These are phyloP conservation scores for Mechanitis messenoides DNA, from an alignment of 2,888 invertebrate genomes.

Conservation along the genomic window DNA sequence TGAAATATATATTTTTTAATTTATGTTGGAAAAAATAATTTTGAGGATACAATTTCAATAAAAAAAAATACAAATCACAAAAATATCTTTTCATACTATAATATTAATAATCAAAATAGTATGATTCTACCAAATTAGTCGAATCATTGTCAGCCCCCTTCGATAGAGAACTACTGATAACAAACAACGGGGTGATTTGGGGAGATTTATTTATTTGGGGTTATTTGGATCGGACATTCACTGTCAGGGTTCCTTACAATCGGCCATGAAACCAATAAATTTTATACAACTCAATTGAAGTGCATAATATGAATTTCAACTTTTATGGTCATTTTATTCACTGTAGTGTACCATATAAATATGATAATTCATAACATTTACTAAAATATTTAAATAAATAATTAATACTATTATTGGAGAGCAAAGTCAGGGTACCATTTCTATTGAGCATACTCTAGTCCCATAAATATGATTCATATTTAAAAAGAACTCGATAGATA, in stretches of 20 bases:
- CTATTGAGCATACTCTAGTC: too few species aligned
- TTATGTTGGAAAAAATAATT: too few species aligned
- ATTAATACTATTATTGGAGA: too few species aligned
- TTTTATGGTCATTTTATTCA: not conserved
- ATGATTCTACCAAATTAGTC: constrained; percentile 22
- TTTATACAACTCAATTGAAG: not conserved
- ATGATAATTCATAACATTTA: too few species aligned
- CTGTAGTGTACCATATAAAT: too few species aligned
- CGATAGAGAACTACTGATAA: constrained; percentile 21
- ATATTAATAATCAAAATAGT: constrained; percentile 5
- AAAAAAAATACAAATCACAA: too few species aligned
- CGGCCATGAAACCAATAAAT: not conserved
- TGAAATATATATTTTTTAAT: too few species aligned
- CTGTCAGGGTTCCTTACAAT: constrained; percentile 1
- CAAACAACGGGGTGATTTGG: constrained; percentile 23
- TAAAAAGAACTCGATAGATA: too few species aligned
- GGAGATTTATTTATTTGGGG: constrained; percentile 14
- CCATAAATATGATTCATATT: too few species aligned
- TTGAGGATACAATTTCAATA: too few species aligned
- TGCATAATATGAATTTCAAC: not conserved
- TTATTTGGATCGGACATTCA: constrained; percentile 19
- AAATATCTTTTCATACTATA: not conserved
- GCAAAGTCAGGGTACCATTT: too few species aligned
- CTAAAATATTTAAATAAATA: too few species aligned
- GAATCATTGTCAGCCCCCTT: constrained; percentile 19